phyloP scores from a whole-genome alignment of 2,888 invertebrate genomes.

The Actias luna region DNA sequence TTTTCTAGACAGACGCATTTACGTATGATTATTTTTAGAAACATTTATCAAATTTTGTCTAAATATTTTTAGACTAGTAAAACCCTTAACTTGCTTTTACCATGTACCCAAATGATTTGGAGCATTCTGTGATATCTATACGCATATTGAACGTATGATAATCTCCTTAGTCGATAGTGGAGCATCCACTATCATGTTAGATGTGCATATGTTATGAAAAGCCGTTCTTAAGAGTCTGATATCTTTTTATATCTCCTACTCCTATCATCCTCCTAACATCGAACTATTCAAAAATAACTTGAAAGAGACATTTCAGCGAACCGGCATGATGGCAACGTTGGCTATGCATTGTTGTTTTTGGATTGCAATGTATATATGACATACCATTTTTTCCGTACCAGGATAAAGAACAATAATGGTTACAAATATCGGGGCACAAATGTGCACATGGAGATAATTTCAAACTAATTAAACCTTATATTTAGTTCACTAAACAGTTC shows the following conservation, averaged over 20 bases:
- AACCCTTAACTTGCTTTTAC: not conserved
- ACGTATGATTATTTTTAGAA: not conserved
- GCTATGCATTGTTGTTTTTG: no score
- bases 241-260: not conserved
- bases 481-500: no score
- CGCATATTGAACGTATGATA: conserved; percentile 7
- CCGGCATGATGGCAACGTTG: no score
- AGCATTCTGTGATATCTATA: conserved; percentile 7
- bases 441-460: no score
- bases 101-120: not conserved
- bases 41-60: not conserved
- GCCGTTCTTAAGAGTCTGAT: not conserved
- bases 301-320: no score
- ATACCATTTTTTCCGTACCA: no score
- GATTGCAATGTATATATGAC: no score
- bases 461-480: no score
- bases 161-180: not conserved
- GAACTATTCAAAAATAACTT: not conserved
- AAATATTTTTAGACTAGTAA: not conserved
- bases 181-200: conserved; percentile 4
- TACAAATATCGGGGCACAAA: no score
- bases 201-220: conserved; percentile 5
- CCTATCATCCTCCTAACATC: not conserved
- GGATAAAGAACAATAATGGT: no score
- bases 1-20: not conserved